These are phyloP conservation scores for Lycorma delicatula DNA, from an alignment of 1,140 invertebrate species.

Conservation along the genomic window DNA sequence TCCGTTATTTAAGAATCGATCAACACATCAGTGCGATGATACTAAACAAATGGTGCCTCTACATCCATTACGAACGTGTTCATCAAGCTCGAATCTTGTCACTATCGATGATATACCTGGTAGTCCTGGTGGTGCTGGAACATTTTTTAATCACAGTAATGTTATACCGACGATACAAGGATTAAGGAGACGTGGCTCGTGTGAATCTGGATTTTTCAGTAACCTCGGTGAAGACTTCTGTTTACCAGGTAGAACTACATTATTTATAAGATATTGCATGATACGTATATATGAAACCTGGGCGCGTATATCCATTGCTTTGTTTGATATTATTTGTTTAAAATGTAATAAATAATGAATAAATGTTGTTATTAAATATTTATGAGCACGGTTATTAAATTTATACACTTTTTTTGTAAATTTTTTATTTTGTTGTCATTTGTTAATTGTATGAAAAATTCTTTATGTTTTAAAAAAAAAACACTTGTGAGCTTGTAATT, in stretches of 20 bases:
- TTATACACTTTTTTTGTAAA: too few species aligned
- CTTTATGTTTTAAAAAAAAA: too few species aligned
- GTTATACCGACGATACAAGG: background rate
- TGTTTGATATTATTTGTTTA: too few species aligned
- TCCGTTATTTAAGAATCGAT: constrained; percentile 38
- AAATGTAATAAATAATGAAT: too few species aligned
- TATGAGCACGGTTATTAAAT: too few species aligned
- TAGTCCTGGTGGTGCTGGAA: background rate
- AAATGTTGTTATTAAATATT: too few species aligned
- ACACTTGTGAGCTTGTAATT: too few species aligned
- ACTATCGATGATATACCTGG: background rate
- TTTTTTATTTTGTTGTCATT: too few species aligned
- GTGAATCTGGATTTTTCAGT: constrained; percentile 82
- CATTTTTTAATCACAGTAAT: background rate
- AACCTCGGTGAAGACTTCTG: constrained; percentile 65
- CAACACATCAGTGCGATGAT: constrained; percentile 7
- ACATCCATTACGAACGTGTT: constrained; percentile 7
- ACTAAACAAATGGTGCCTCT: background rate
- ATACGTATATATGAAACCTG: too few species aligned
- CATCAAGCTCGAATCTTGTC: constrained; percentile 17
- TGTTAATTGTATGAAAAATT: too few species aligned
- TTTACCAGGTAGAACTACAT: constrained; percentile 34
- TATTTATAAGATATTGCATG: too few species aligned
- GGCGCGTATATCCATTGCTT: too few species aligned
- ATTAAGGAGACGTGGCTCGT: constrained; percentile 64